Conservation (phyloP, 2,888 invertebrate species). For the Neocrepidodera transversa region DNA sequence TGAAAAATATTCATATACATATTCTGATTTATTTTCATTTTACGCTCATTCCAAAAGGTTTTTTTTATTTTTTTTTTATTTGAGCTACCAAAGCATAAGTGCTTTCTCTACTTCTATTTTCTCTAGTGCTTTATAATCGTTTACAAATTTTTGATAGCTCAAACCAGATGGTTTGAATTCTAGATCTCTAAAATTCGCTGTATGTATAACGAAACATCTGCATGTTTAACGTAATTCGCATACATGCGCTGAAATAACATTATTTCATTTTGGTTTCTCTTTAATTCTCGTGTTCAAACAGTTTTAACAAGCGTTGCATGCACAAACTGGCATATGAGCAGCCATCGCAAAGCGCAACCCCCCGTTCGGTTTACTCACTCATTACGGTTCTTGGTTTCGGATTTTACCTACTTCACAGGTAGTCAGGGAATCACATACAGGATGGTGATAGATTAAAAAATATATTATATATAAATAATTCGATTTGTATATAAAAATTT, state of each 20-base stretch:
- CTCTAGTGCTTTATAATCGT: too few relatives aligned
- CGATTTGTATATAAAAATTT: too few relatives aligned
- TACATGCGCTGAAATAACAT: constrained; percentile 33
- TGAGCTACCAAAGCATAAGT: too few relatives aligned
- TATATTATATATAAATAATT: too few relatives aligned
- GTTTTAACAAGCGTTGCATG: constrained; percentile 33
- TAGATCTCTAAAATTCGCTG: constrained; percentile 18
- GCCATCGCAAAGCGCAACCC: constrained; percentile 1
- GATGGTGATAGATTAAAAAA: too few relatives aligned
- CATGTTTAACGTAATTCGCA: constrained; percentile 30
- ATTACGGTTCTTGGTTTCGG: not conserved
- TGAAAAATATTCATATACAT: too few relatives aligned
- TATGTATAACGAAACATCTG: constrained; percentile 21
- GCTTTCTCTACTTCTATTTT: too few relatives aligned
- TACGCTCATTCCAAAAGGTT: too few relatives aligned
- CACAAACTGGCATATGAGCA: constrained; percentile 25
- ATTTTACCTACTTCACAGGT: not conserved
- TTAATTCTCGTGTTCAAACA: constrained; percentile 31
- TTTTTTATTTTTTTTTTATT: too few relatives aligned
- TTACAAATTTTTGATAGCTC: too few relatives aligned
- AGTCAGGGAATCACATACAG: not conserved
- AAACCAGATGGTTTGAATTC: too few relatives aligned
- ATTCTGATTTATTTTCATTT: too few relatives aligned
- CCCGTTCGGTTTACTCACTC: constrained; percentile 9
- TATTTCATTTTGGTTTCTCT: constrained; percentile 32